These are phyloP conservation scores for Apaloderma vittatum DNA, from an alignment of 2,113 vertebrate genomes.

Conservation along the genomic window DNA sequence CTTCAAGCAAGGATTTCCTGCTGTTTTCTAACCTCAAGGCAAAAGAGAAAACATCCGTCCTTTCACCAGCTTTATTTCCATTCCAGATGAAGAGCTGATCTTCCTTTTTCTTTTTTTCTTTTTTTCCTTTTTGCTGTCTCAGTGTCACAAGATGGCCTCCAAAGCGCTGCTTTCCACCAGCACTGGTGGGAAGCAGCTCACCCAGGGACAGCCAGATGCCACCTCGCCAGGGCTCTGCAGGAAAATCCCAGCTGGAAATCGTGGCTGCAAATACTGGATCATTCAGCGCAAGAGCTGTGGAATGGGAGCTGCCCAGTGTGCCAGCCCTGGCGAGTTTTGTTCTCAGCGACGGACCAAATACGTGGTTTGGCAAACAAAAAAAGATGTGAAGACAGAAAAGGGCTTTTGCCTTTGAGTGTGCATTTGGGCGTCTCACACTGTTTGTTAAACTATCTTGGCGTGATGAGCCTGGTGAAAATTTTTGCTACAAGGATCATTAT, in stretches of 20 bases:
- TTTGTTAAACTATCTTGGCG: neutral
- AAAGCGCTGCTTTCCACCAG: fast-evolving
- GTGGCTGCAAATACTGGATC: neutral
- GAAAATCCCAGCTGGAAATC: neutral
- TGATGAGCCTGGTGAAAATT: neutral
- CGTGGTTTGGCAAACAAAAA: neutral
- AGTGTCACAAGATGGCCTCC: neutral
- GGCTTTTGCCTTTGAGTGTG: neutral
- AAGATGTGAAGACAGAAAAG: neutral
- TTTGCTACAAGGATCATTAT: neutral
- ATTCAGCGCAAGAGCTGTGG: neutral
- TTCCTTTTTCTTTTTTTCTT: neutral
- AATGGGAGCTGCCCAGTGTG: neutral
- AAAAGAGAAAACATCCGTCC: constrained; percentile 59
- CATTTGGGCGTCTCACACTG: neutral
- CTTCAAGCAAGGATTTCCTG: constrained; percentile 61
- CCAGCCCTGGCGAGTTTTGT: neutral
- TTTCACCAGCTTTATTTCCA: constrained; percentile 68
- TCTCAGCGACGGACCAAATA: neutral
- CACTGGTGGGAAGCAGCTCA: neutral
- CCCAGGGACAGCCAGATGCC: neutral
- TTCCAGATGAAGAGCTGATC: constrained; percentile 49
- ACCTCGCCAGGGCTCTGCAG: neutral
- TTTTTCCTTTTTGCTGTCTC: neutral
- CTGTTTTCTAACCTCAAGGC: constrained; percentile 71